phyloP scores from a whole-genome alignment of 2,113 vertebrate species.

The Malurus cyaneus region DNA sequence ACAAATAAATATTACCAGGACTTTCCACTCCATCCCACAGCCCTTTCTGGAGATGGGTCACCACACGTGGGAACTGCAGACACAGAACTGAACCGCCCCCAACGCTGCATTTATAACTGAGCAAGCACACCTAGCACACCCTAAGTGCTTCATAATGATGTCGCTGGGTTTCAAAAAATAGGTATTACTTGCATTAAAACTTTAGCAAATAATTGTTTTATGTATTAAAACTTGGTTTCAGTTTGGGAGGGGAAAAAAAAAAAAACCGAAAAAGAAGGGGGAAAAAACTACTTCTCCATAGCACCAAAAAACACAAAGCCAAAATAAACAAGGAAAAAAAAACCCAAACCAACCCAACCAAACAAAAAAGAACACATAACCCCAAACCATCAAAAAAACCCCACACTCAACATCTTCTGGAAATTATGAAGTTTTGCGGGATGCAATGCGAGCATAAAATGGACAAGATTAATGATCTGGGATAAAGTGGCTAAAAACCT shows the following conservation, averaged over 20 bases:
- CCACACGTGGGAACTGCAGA: not conserved
- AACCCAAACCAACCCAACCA: not conserved
- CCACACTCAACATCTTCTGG: not conserved
- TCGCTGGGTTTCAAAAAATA: not conserved
- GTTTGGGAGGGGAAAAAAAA: not conserved
- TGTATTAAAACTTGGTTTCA: not conserved
- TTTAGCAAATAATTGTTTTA: not conserved
- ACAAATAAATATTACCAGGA: not conserved
- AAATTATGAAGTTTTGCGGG: slow-evolving; percentile 11
- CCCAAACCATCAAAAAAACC: not conserved
- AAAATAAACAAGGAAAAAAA: not conserved
- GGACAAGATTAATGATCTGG: slow-evolving; percentile 49
- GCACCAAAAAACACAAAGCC: not conserved
- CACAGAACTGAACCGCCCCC: not conserved
- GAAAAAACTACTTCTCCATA: not conserved
- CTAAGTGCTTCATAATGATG: not conserved
- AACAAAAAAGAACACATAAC: not conserved
- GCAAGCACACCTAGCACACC: not conserved
- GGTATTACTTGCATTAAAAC: not conserved
- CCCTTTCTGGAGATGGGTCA: not conserved
- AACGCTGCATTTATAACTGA: not conserved
- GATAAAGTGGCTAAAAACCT: slow-evolving; percentile 45
- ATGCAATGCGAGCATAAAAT: slow-evolving; percentile 17
- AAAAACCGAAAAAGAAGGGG: accelerated
- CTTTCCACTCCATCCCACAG: not conserved